Percentiles rank a stretch among this genome's conserved stretches.
Conservation (phyloP, 2,888 invertebrate genomes). For the Calliphora vomitoria region DNA sequence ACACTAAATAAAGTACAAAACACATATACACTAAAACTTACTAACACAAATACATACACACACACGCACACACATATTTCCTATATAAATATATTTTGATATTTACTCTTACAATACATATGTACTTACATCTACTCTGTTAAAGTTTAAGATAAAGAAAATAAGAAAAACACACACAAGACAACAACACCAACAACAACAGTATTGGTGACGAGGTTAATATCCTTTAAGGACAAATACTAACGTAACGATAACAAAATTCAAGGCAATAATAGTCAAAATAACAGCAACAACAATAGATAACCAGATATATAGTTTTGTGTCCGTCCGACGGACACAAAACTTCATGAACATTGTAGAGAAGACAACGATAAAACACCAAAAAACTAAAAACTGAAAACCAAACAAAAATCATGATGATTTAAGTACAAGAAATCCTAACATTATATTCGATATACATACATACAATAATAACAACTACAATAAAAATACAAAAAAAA, state of each 20-base stretch:
- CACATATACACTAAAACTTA: not conserved
- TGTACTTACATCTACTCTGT: not conserved
- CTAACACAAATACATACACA: not conserved
- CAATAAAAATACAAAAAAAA: not conserved
- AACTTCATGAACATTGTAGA: constrained; percentile 2
- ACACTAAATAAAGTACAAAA: constrained; percentile 6
- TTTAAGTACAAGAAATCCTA: constrained; percentile 31
- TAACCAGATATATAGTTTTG: constrained; percentile 1
- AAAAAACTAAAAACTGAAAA: not conserved
- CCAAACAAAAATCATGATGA: constrained; percentile 17
- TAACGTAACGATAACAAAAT: constrained; percentile 47
- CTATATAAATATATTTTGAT: not conserved
- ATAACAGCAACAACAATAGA: constrained; percentile 19
- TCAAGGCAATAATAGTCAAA: constrained; percentile 44
- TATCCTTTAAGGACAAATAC: constrained; percentile 62
- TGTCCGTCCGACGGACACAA: not conserved
- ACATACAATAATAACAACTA: not conserved
- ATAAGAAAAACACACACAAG: not conserved
- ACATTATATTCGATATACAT: too few species aligned
- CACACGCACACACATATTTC: constrained; percentile 7
- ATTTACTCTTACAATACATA: not conserved
- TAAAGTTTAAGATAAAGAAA: constrained; percentile 24
- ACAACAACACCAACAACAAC: constrained; percentile 39
- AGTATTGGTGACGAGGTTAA: constrained; percentile 61
- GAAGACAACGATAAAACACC: not conserved